Evolutionary conservation across 2,888 invertebrate genomes (phyloP).

Genomic region (Drosophila lacicola): DNA sequence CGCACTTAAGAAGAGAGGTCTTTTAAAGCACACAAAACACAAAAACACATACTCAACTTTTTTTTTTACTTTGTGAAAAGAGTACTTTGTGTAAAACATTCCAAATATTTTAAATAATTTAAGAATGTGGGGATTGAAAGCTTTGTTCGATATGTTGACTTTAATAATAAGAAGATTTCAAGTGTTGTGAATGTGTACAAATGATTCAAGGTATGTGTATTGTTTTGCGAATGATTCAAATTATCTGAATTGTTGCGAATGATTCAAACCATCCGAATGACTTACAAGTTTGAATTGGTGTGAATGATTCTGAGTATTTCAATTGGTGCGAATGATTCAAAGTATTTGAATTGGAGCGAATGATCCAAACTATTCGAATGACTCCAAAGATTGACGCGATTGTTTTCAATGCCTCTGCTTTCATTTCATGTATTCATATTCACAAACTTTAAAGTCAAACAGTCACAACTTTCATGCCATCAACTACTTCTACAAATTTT

Average conservation of each 20-base stretch:
- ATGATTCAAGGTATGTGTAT: background rate
- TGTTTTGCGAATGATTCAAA: background rate
- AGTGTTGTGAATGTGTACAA: slow-evolving; percentile 1
- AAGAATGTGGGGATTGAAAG: too few relatives aligned
- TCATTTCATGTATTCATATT: slow-evolving; percentile 34
- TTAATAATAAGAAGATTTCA: too few relatives aligned
- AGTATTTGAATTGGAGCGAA: background rate
- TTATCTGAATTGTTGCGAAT: background rate
- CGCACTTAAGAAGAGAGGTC: slow-evolving; percentile 10
- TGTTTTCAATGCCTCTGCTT: background rate
- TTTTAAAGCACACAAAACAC: slow-evolving; percentile 16
- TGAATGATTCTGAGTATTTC: background rate
- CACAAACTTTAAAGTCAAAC: slow-evolving; percentile 23
- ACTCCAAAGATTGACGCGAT: background rate
- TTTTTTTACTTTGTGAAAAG: background rate
- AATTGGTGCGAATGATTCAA: background rate
- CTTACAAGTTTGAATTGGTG: background rate
- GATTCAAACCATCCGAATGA: background rate
- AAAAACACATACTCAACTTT: background rate
- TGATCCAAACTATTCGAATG: slow-evolving; percentile 7
- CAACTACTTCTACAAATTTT: slow-evolving; percentile 17
- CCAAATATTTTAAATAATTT: slow-evolving; percentile 4
- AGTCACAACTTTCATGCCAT: slow-evolving; percentile 20
- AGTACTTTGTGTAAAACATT: background rate
- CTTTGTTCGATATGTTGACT: too few relatives aligned